Evolutionary conservation across 1,140 invertebrate species (phyloP), one percentile per base, ranked within the genome.

Genomic region (Diabrotica undecimpunctata): DNA sequence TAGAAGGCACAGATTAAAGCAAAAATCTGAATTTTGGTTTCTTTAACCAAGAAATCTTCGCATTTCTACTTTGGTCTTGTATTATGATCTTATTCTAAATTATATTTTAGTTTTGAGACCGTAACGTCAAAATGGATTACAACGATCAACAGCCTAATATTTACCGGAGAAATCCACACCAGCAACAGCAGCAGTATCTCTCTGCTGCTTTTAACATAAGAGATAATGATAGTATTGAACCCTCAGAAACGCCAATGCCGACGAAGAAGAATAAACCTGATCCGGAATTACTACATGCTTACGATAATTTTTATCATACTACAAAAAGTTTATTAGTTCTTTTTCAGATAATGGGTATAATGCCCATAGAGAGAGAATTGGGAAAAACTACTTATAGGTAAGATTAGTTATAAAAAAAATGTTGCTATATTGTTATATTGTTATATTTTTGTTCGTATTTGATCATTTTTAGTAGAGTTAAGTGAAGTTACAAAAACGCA

Each of bases 271-370:
- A 62, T 62, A 55, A 65, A 54, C 68, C 67, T 6, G 76, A 78
- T 66, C 71, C 72, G 2, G 67, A 76, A 5, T 71, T 81, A 39
- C 68, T 84, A 62, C 81, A 87, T 62, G 78, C 83, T 66, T 85
- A 86, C 61, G 86, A 88, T 67, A 85, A 83, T 39, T 88, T 88
- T 70, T 88, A 88, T 70, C 75, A 84, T 9, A 87, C 84, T 0
- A 88, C 87, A 0, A 88, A 87, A 72, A 87, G 85, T 70, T 75
- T 88, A 51, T 70, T 88, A 61, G 85, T 86, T 1, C 75, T 88
- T 0, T 88, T 88, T 67, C 87, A 88, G 75, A 85, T 88, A 35
- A 88, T 87, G 86, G 87, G 86, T n/a, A 81, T 88, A 0, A 88
- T 88, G 86, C 87, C 87, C 0, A 87, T 88, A 13, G 85, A 86